These are phyloP conservation scores for Zophobas atratus DNA, from an alignment of 1,140 invertebrate genomes.

Conservation along the genomic window DNA sequence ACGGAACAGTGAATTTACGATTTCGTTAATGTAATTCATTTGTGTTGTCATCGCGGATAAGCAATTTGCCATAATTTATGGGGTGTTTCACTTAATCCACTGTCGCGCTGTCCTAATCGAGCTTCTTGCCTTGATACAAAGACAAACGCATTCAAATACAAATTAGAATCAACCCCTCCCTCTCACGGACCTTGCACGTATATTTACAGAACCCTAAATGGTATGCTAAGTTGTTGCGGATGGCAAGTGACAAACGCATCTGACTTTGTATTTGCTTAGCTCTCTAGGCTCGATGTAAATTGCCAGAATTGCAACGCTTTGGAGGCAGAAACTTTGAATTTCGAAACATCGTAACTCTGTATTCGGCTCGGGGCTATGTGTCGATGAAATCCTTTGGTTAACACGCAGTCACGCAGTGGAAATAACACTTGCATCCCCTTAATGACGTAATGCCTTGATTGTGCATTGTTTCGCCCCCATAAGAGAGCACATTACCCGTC, in stretches of 20 bases:
- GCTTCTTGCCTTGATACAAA: conserved; percentile 42
- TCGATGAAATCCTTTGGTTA: conserved; percentile 31
- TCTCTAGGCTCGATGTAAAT: conserved; percentile 39
- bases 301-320: conserved; percentile 14
- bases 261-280: conserved; percentile 48
- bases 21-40: conserved; percentile 54
- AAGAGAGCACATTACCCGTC: conserved; percentile 60
- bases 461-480: conserved; percentile 64
- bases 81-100: conserved; percentile 48
- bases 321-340: background rate
- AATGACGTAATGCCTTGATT: conserved; percentile 67
- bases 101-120: background rate
- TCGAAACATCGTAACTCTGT: conserved; percentile 6
- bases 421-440: conserved; percentile 62
- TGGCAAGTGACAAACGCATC: conserved; percentile 53
- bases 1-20: conserved; percentile 53
- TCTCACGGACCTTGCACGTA: conserved; percentile 2
- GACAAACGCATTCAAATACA: conserved; percentile 32
- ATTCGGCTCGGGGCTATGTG: background rate
- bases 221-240: conserved; percentile 50
- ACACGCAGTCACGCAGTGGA: conserved; percentile 44
- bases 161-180: conserved; percentile 36
- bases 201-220: conserved; percentile 33
- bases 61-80: conserved; percentile 54
- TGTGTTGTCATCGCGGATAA: conserved; percentile 50